Evolutionary conservation across 2,113 vertebrate species (phyloP).

Genomic region (Ctenodactylus gundi): DNA sequence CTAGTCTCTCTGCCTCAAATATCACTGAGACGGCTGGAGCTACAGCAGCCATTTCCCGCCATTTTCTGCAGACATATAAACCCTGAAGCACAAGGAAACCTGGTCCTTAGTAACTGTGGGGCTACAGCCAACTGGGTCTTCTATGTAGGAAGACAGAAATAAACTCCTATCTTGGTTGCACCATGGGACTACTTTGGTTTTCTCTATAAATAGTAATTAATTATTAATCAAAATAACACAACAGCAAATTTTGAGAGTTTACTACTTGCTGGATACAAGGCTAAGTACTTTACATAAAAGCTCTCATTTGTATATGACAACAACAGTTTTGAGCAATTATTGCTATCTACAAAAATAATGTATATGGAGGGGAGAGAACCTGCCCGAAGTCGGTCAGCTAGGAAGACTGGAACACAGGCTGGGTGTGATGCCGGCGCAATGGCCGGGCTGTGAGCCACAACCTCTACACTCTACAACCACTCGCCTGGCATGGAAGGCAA

Average conservation of each 20-base stretch:
- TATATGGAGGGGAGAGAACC: background rate
- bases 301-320: background rate
- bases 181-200: background rate
- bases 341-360: background rate
- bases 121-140: background rate
- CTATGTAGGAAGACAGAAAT: background rate
- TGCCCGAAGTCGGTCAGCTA: background rate
- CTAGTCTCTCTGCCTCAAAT: background rate
- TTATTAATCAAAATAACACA: constrained; percentile 14
- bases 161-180: background rate
- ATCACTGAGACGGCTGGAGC: background rate
- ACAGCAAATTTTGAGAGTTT: background rate
- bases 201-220: constrained; percentile 5
- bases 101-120: background rate
- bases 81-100: background rate
- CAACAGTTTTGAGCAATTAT: background rate
- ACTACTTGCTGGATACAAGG: background rate
- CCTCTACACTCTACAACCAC: background rate
- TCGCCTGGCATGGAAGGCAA: background rate
- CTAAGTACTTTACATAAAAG: background rate
- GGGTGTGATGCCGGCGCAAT: background rate
- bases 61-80: background rate
- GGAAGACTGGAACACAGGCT: background rate
- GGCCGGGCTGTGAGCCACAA: background rate
- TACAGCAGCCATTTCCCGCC: background rate